Evolutionary conservation across 2,113 vertebrate species (phyloP).

Genomic region (Rhynchopsitta pachyrhyncha): DNA sequence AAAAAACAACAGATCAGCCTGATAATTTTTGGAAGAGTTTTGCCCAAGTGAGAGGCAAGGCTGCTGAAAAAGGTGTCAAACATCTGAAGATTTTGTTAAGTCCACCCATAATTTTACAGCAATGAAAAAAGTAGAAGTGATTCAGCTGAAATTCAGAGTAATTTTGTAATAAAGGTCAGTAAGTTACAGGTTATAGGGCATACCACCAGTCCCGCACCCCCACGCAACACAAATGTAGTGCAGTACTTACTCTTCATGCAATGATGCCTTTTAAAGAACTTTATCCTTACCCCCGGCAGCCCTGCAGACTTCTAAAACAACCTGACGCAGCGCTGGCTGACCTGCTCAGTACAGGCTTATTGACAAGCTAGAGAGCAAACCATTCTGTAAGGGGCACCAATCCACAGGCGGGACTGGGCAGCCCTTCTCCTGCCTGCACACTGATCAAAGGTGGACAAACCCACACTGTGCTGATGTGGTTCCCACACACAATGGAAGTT

Average conservation of each 20-base stretch:
- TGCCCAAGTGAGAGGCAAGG: not conserved
- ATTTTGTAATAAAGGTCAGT: not conserved
- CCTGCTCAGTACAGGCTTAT: not conserved
- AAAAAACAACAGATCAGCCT: not conserved
- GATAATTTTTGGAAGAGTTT: not conserved
- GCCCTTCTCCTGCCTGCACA: not conserved
- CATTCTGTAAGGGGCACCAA: not conserved
- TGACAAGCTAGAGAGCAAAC: not conserved
- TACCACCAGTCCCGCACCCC: not conserved
- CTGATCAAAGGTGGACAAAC: constrained; percentile 38
- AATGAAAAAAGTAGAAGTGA: not conserved
- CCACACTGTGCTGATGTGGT: not conserved
- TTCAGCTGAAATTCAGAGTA: not conserved
- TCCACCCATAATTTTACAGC: not conserved
- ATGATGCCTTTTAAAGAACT: not conserved
- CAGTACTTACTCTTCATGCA: not conserved
- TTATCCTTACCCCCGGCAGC: not conserved
- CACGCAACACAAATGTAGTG: fast-evolving
- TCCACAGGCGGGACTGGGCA: not conserved
- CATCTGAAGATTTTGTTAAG: not conserved
- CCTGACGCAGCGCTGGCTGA: not conserved
- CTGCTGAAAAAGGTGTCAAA: not conserved
- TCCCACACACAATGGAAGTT: not conserved
- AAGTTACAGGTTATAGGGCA: not conserved
- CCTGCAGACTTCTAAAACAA: not conserved